Base-by-base conservation (phyloP, 2,888 invertebrate species). In the Reticulitermes lucifugus region DNA sequence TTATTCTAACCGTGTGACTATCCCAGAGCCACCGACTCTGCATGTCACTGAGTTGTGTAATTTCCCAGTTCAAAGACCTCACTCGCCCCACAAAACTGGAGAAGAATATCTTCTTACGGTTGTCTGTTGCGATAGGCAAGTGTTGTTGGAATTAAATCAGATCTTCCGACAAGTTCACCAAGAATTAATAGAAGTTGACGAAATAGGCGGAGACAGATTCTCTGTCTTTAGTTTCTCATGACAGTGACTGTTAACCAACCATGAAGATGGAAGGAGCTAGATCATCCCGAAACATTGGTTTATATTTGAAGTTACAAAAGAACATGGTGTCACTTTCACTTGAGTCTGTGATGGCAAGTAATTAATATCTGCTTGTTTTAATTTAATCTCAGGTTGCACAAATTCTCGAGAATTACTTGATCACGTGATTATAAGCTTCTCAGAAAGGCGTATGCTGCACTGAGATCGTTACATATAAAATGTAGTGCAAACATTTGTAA, bases 61-160 rank as follows among this genome's bases (percentile, higher is more conserved):
- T 73, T 73, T 73, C 41, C 73, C 73, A 73, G 73, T 73, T 73
- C 73, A 73, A 73, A 73, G 73, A 73, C 41, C 73, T 73, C 41
- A 5, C 70, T 29, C 6, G 14, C 25, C 41, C 7, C 73, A 41
- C 25, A 29, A 14, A 5, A 21, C 2, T 41, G 21, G 41, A 73
- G 1, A 35, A 41, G 73, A 35, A 73, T 73, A 21, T 41, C 41
- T 41, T 41, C 73, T 73, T 41, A 18, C 21, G 73, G 22, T 3
- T 73, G 2, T 41, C 25, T 9, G 65, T 7, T 60, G 60, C n/a
- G n/a, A n/a, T 60, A n/a, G 22, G 18, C 60, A 60, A 60, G 60
- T 60, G 60, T 60, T n/a, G 25, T 65, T 0, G n/a, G 25, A n/a
- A 5, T 35, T n/a, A 25, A 9, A 65, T 65, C 65, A 25, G 9